Evolutionary conservation across 1,140 invertebrate genomes (phyloP), one percentile per base, ranked within the genome.

Genomic region (Tetragnatha versicolor): DNA sequence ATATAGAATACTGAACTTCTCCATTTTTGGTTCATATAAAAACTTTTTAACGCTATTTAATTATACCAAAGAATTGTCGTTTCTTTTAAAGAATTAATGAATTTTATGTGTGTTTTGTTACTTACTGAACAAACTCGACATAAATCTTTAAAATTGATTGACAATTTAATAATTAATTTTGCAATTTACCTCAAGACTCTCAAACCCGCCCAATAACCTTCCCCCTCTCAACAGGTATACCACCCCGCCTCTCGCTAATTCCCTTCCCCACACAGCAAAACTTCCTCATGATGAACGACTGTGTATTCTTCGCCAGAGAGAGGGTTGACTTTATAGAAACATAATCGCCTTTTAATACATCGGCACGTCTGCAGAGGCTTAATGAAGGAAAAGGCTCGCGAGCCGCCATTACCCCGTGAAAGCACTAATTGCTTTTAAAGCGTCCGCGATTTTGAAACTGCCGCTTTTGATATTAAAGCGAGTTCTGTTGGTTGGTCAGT

Each of bases 281-380:
- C 60, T 12, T 9, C 31, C 60, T 63, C 42, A 63, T 75, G 72
- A 75, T 75, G 51, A 58, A 61, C 72, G 55, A 63, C 55, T 75
- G 39, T 63, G 60, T 49, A 42, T 33, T 63, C 42, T 61, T 25
- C 39, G n/a, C 12, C 14, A 37, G 37, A 53, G 37, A 73, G 69
- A 47, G 55, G n/a, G 35, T n/a, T 63, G 58, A 75, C 72, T 75
- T 75, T 75, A 75, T 75, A 75, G 72, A 75, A 75, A 75, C 72
- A 75, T 75, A 75, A 75, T 75, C 72, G 72, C 58, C 72, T 75
- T 75, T 75, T 75, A 75, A 75, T 75, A 75, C 42, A 75, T 63
- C 58, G 39, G 27, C 42, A n/a, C 7, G n/a, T 17, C n/a, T 35
- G 47, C 35, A 45, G 31, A 35, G 27, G 60, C 29, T 53, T 72